Base-by-base conservation (phyloP, 2,113 vertebrate genomes). In the Hymenochirus boettgeri region DNA sequence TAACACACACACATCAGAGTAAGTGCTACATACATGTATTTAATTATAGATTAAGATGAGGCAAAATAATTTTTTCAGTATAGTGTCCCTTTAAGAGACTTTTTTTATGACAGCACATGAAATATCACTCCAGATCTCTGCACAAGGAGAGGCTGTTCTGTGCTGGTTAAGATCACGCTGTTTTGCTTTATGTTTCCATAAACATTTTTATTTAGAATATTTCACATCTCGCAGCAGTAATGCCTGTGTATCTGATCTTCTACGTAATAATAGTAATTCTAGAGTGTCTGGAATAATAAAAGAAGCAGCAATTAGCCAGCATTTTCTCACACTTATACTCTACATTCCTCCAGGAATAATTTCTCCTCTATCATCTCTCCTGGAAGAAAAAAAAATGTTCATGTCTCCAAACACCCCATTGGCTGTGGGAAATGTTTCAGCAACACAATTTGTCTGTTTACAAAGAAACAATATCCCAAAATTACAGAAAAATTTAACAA, bases 381-480 rank as follows among this genome's bases (percentile, higher is more conserved):
- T 35, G 33, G 33, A 35, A n/a, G n/a, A n/a, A 35, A 35, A 35
- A 12, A 9, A 35, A 13, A 35, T 35, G 10, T 13, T 35, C 33
- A 35, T 12, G 15, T 35, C 33, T 1, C 33, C 33, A 13, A 4
- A 35, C 33, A 7, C 51, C n/a, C 12, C 52, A 15, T 27, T 59
- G 39, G 56, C 55, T 52, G 21, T 52, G 64, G 56, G 56, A 67
- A 67, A 10, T 48, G 52, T 58, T 51, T 59, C 15, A 18, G 45
- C 19, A 51, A 23, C 33, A 31, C 18, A 39, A 27, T 66, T 29
- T 59, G 46, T 51, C 45, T 51, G 33, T 58, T 67, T 58, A 26
- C n/a, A n/a, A n/a, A n/a, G n/a, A 51, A 61, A 27, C 10, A 18
- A 25, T 51, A 27, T 67, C 59, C 22, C n/a, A 51, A n/a, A 26